Base-by-base conservation (phyloP, 2,888 invertebrate genomes). In the Orthosia gothica region DNA sequence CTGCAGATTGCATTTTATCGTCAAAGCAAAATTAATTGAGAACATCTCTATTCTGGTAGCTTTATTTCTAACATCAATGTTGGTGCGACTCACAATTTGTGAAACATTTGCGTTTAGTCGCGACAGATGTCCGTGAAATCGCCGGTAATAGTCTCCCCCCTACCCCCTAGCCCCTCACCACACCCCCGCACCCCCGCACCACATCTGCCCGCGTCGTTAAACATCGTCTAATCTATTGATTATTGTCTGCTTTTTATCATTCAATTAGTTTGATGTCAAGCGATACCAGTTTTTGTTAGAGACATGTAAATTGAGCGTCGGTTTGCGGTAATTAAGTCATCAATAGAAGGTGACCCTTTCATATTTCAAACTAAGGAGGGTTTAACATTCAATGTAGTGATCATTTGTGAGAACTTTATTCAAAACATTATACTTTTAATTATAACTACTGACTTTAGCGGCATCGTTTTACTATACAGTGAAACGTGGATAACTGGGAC, bases 81-180 rank as follows among this genome's bases (percentile, higher is more conserved):
- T 59, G 61, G 9, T n/a, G 12, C n/a, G 20, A 13, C 18, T 65
- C 26, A 45, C 67, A 64, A 55, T 65, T 75, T 54, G 74, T 61
- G 57, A 16, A 63, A 76, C 78, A 78, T 81, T 84, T 80, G 84
- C 76, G 72, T 72, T 65, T 66, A 55, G 74, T 70, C 50, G 79
- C 89, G 87, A 89, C 92, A 92, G 92, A 89, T 92, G 92, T 72
- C 86, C 89, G 91, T 90, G 88, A 91, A 92, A 91, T 92, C 88
- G 87, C 73, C 82, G 76, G 69, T 87, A 88, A 88, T 81, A 79
- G 74, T 74, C 74, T 65, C n/a, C 55, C 45, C 40, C 40, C 40
- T 40, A 7, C 45, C 45, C n/a, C 16, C 15, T 61, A 3, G 3
- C 16, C 57, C 13, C 18, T 3, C n/a, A n/a, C n/a, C n/a, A 55